Evolutionary conservation across 2,888 invertebrate genomes (phyloP).

Genomic region (Nemurella pictetii): DNA sequence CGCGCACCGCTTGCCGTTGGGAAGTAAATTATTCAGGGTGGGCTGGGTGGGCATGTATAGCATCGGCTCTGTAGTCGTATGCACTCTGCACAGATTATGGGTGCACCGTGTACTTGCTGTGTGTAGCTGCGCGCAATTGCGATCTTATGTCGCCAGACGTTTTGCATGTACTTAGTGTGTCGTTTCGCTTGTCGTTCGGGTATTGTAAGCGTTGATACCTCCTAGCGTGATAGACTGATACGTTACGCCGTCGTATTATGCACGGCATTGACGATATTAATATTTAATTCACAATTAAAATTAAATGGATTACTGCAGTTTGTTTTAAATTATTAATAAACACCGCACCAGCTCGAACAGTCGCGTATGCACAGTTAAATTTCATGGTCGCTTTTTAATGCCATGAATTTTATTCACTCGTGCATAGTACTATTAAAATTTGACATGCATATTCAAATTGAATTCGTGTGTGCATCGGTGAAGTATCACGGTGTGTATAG

Average conservation of each 20-base stretch:
- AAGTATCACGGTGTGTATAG: neutral
- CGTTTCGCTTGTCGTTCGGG: neutral
- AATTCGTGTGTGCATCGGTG: neutral
- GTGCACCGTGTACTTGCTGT: neutral
- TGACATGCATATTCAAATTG: neutral
- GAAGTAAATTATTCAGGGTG: constrained; percentile 18
- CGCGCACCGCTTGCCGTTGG: neutral
- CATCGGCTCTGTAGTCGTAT: too few relatives aligned
- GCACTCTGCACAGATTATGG: neutral
- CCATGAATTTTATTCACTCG: neutral
- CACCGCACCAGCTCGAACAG: neutral
- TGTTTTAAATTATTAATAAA: neutral
- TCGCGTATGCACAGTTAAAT: neutral
- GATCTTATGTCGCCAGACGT: neutral
- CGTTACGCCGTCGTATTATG: neutral
- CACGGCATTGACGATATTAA: neutral
- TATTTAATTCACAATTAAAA: constrained; percentile 3
- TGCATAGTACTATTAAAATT: neutral
- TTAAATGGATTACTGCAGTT: neutral
- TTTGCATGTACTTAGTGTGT: too few relatives aligned
- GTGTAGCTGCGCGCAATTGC: neutral
- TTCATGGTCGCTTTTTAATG: neutral
- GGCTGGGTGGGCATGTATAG: too few relatives aligned
- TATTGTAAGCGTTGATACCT: neutral
- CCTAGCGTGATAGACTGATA: neutral